phyloP scores from a whole-genome alignment of 2,888 invertebrate genomes.

The Cacoxenus indagator region DNA sequence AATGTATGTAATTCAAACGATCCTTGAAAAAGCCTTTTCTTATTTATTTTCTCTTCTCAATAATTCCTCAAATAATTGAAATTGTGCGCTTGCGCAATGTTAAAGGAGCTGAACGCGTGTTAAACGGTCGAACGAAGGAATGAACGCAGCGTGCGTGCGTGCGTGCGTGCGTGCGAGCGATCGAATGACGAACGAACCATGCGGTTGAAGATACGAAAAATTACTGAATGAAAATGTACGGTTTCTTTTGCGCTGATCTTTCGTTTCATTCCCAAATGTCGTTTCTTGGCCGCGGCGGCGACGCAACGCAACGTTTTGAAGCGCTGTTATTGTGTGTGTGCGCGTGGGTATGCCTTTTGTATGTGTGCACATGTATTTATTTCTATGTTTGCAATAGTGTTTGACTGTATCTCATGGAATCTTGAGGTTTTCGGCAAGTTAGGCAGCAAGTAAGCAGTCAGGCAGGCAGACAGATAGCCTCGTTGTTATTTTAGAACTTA shows the following conservation, averaged over 20 bases:
- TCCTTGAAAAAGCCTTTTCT: too few species aligned
- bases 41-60: too few species aligned
- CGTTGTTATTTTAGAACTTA: constrained; percentile 55
- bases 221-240: constrained; percentile 67
- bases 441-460: constrained; percentile 7
- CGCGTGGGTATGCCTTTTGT: constrained; percentile 31
- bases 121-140: not conserved
- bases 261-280: constrained; percentile 33
- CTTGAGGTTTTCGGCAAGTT: constrained; percentile 3
- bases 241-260: constrained; percentile 65
- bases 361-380: constrained; percentile 29
- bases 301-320: constrained; percentile 12
- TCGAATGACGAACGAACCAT: constrained; percentile 42
- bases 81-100: constrained; percentile 15
- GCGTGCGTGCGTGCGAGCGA: constrained; percentile 13
- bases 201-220: constrained; percentile 58
- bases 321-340: constrained; percentile 17
- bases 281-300: constrained; percentile 13
- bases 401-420: constrained; percentile 15
- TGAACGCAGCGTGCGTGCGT: not conserved
- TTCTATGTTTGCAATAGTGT: constrained; percentile 27
- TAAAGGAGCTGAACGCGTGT: not conserved
- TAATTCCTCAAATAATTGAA: too few species aligned
- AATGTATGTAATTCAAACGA: too few species aligned
- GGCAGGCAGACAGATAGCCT: constrained; percentile 28